A percentile compares a stretch with the other conserved stretches of the same genome.
phyloP scores from a whole-genome alignment of 2,888 invertebrate species.

The Meliscaeva auricollis region DNA sequence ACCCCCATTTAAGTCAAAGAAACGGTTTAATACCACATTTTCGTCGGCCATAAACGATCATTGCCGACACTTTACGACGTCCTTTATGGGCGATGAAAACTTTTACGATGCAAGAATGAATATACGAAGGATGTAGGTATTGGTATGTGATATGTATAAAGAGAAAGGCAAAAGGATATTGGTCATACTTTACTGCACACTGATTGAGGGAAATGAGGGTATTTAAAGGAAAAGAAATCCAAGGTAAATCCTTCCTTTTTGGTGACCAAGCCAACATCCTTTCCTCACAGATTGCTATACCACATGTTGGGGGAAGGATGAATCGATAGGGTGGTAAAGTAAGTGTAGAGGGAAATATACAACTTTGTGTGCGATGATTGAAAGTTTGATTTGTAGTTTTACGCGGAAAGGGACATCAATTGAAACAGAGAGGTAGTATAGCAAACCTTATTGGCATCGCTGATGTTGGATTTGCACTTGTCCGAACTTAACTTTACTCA shows the following conservation, averaged over 20 bases:
- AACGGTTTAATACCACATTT: conserved; percentile 77
- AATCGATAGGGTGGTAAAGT: conserved; percentile 12
- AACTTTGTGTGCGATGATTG: conserved; percentile 70
- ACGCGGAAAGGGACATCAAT: conserved; percentile 57
- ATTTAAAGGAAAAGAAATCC: conserved; percentile 43
- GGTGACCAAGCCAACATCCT: conserved; percentile 48
- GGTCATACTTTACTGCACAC: conserved; percentile 75
- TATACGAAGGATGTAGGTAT: background rate
- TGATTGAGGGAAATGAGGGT: conserved; percentile 76
- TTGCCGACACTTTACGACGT: conserved; percentile 79
- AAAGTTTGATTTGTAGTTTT: conserved; percentile 78
- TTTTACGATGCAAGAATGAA: conserved; percentile 70
- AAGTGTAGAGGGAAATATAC: conserved; percentile 34
- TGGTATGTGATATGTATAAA: background rate
- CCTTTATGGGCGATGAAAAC: conserved; percentile 76
- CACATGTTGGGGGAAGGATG: conserved; percentile 42
- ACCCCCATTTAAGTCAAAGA: conserved; percentile 59
- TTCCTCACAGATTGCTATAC: conserved; percentile 44
- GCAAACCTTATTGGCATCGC: conserved; percentile 37
- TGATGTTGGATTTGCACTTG: conserved; percentile 26
- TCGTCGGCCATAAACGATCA: conserved; percentile 78
- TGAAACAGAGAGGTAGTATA: conserved; percentile 44
- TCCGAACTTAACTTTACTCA: background rate
- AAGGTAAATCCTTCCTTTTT: conserved; percentile 42
- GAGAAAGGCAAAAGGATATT: conserved; percentile 74